A percentile compares a stretch with the other conserved stretches of the same genome.
Conservation (phyloP, 2,797 vertebrate genomes). For the Betta splendens region DNA sequence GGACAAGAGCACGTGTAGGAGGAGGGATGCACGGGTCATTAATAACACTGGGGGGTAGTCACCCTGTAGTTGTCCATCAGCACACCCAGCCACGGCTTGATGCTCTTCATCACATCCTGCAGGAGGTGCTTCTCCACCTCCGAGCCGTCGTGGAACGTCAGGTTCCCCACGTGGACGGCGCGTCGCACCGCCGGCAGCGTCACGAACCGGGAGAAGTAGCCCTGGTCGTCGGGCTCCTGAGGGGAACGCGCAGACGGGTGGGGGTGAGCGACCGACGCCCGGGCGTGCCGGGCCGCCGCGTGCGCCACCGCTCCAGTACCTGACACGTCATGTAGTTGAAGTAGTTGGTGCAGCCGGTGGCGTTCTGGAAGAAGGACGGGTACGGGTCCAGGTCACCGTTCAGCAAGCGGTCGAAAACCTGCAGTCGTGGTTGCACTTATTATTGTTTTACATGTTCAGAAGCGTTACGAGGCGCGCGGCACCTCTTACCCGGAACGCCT, state of each 20-base stretch:
- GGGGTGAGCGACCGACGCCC: background rate
- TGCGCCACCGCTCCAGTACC: constrained; percentile 60
- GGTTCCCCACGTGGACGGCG: constrained; percentile 88
- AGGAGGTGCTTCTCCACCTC: constrained; percentile 84
- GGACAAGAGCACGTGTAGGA: no score
- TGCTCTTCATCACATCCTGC: constrained; percentile 86
- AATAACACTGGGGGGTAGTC: constrained; percentile 40
- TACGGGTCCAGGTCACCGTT: constrained; percentile 78
- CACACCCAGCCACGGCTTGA: constrained; percentile 88
- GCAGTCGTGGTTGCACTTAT: no score
- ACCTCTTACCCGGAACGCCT: constrained; percentile 81
- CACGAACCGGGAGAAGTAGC: constrained; percentile 83
- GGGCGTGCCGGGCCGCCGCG: background rate
- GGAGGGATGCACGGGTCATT: no score
- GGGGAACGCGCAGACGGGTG: background rate
- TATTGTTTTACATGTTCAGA: no score
- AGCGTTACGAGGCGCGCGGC: background rate
- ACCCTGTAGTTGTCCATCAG: constrained; percentile 92
- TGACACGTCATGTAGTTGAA: constrained; percentile 84
- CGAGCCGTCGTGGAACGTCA: constrained; percentile 81
- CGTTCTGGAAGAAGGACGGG: constrained; percentile 85
- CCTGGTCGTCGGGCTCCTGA: constrained; percentile 83
- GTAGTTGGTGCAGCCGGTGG: constrained; percentile 87
- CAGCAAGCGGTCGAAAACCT: constrained; percentile 85
- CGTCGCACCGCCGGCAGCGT: constrained; percentile 80